Conservation (phyloP, 2,113 vertebrate species). For the Cranoglanis bouderius region DNA sequence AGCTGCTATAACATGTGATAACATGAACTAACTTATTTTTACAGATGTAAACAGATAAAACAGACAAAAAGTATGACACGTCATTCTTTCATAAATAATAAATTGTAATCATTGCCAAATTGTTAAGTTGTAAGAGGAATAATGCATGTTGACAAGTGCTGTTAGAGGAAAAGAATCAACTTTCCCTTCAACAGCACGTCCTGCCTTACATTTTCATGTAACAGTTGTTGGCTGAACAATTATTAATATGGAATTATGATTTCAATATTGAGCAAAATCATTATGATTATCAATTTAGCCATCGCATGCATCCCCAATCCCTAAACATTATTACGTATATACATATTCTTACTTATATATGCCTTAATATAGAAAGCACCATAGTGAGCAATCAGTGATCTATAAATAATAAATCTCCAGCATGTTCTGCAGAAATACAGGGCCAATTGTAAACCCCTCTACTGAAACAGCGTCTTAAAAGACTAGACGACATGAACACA, state of each 20-base stretch:
- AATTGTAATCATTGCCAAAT: neutral
- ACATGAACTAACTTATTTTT: too few relatives aligned
- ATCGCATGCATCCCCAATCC: neutral
- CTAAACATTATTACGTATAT: neutral
- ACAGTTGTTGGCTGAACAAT: neutral
- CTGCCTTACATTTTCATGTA: neutral
- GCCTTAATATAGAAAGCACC: neutral
- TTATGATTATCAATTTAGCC: neutral
- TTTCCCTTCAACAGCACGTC: neutral
- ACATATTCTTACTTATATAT: neutral
- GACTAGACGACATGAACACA: constrained; percentile 26
- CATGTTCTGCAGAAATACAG: constrained; percentile 8
- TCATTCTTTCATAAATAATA: too few relatives aligned
- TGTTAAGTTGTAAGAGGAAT: neutral
- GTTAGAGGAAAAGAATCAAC: neutral
- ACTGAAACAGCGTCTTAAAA: neutral
- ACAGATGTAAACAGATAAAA: neutral
- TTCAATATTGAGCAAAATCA: neutral
- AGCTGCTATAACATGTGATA: too few relatives aligned
- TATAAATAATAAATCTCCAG: neutral
- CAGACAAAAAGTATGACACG: too few relatives aligned
- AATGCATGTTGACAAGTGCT: neutral
- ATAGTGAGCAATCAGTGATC: neutral
- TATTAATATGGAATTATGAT: neutral
- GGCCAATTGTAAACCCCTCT: neutral